Evolutionary conservation across 2,888 invertebrate species (phyloP).

Genomic region (Synanthedon formicaeformis): DNA sequence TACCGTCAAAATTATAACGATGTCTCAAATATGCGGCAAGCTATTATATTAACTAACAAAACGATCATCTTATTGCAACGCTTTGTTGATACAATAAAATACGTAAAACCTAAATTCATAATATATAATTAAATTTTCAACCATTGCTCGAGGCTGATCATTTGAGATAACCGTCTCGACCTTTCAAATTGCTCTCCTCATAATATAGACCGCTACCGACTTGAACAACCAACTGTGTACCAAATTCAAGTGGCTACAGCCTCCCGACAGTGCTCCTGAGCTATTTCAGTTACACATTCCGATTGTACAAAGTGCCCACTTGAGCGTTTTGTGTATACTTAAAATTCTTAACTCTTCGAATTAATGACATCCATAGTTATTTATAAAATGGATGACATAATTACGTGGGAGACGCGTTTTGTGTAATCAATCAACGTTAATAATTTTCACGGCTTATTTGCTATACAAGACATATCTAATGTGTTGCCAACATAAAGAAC

Average conservation of each 20-base stretch:
- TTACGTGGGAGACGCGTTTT: conserved; percentile 5
- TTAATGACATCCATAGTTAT: conserved; percentile 25
- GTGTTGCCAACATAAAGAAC: background rate
- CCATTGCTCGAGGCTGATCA: conserved; percentile 5
- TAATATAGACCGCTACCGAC: conserved; percentile 12
- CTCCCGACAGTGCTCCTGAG: conserved; percentile 10
- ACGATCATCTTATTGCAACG: no score
- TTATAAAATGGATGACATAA: conserved; percentile 41
- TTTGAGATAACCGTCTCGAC: conserved; percentile 15
- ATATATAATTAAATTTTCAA: conserved; percentile 1
- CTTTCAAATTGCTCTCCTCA: conserved; percentile 20
- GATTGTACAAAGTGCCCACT: conserved; percentile 31
- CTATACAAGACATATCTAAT: conserved; percentile 1
- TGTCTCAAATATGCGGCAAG: no score
- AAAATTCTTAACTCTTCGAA: conserved; percentile 20
- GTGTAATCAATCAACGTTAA: conserved; percentile 5
- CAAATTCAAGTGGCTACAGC: conserved; percentile 28
- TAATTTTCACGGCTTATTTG: conserved; percentile 3
- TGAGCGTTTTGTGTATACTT: conserved; percentile 29
- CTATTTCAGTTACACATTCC: conserved; percentile 41
- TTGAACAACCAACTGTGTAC: conserved; percentile 15
- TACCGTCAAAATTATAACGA: no score
- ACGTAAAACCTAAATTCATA: background rate
- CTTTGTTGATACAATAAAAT: no score
- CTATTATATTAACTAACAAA: no score